Base-by-base conservation (phyloP, 2,797 vertebrate genomes). In the Sebastes itinus region DNA sequence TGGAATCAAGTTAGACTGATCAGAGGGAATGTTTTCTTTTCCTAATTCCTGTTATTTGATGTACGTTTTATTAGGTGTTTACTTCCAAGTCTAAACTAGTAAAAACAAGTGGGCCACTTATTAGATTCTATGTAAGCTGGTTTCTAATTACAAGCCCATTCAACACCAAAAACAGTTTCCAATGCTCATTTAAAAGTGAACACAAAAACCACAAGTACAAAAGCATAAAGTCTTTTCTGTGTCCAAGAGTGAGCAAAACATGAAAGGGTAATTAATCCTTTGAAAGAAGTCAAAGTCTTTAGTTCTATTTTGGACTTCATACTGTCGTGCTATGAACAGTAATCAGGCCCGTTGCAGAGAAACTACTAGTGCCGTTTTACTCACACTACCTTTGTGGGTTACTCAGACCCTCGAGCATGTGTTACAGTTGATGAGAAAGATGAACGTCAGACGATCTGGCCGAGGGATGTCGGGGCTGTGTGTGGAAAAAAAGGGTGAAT, bases 391-490 rank as follows among this genome's bases (percentile, higher is more conserved):
- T 83, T 67, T 42, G 7, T 46, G 42, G 20, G 66, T 77, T 73
- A 49, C 75, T 64, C 56, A 80, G 85, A 88, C 85, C 90, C 83
- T 32, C 30, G 75, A 92, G 82, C 65, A 74, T 68, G 88, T 78
- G 78, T 62, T 77, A 72, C 46, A 54, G 28, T 72, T 75, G 30
- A 71, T 72, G 68, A 87, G 81, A 84, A 87, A 84, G 78, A 81
- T 73, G 11, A 69, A 87, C 62, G 86, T 87, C 72, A 78, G 60
- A 62, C 4, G 54, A 87, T 82, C 67, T 70, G 77, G 60, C 62
- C 9, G 3, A 75, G 76, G 28, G 55, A 73, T 63, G 73, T 78
- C 77, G 78, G 54, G 7, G 14, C 63, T 59, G 63, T 32, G 49
- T 46, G 27, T 10, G 49, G 59, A 33, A 68, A 64, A 63, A 78